Evolutionary conservation across 2,888 invertebrate genomes (phyloP).

Genomic region (Alitta virens): DNA sequence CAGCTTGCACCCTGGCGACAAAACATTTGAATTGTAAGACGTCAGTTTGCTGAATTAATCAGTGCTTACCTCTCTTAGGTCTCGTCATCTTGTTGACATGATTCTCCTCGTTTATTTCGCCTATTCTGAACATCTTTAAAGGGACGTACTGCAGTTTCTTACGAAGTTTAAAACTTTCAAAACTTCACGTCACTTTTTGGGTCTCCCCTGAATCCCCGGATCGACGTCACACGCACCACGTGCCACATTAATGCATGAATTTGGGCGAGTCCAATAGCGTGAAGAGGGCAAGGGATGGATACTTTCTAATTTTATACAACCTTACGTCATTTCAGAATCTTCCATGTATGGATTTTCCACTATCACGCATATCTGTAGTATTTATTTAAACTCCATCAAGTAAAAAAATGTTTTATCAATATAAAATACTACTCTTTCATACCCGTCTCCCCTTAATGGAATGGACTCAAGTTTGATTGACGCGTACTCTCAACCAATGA

Average conservation of each 20-base stretch:
- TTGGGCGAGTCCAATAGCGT: neutral
- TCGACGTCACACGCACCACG: slow-evolving; percentile 8
- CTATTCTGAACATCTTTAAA: neutral
- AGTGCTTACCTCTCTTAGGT: slow-evolving; percentile 9
- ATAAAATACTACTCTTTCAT: no score
- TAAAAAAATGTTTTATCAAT: no score
- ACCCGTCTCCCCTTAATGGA: no score
- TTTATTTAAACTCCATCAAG: no score
- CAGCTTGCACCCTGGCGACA: neutral
- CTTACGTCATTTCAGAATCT: no score
- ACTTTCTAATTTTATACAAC: no score
- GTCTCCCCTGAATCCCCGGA: no score
- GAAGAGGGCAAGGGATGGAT: neutral
- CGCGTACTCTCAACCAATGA: no score
- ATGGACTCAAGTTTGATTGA: no score
- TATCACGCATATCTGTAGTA: no score
- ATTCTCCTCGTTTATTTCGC: neutral
- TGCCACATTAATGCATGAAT: slow-evolving; percentile 16
- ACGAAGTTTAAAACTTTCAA: neutral
- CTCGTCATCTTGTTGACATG: slow-evolving; percentile 9
- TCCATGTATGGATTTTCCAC: no score
- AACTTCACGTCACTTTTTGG: neutral
- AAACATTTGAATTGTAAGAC: neutral
- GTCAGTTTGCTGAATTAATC: neutral
- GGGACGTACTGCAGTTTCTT: neutral